These are phyloP conservation scores for Hemichromis elongatus DNA, from an alignment of 2,113 vertebrate species.

Conservation along the genomic window DNA sequence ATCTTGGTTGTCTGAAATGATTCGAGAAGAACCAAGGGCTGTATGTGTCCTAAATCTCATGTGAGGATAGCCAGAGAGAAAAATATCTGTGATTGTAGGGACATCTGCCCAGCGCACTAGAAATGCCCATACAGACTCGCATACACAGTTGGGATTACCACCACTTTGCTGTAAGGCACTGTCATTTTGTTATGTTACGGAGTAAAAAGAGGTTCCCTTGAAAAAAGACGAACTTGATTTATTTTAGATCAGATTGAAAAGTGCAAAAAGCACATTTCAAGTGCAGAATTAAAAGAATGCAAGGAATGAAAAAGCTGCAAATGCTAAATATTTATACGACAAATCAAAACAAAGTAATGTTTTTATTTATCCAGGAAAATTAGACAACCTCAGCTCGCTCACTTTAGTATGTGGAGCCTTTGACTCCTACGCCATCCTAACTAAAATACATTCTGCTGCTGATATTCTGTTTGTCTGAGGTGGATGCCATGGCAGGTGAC, in stretches of 20 bases:
- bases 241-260: background rate
- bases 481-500: slow-evolving; percentile 50
- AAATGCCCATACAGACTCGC: background rate
- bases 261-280: background rate
- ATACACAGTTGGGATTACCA: background rate
- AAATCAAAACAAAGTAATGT: background rate
- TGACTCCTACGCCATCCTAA: slow-evolving; percentile 27
- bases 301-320: background rate
- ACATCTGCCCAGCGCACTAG: background rate
- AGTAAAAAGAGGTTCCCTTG: background rate
- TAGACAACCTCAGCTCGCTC: slow-evolving; percentile 8
- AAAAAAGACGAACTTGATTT: background rate
- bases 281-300: background rate
- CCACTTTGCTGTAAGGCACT: background rate
- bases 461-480: slow-evolving; percentile 28
- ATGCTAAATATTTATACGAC: background rate
- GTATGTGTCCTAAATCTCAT: slow-evolving; percentile 65
- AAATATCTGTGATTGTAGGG: slow-evolving; percentile 39
- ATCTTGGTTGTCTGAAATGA: slow-evolving; percentile 70
- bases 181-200: background rate
- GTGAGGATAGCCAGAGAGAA: slow-evolving; percentile 43
- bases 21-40: slow-evolving; percentile 54
- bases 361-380: slow-evolving; percentile 26
- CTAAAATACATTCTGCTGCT: slow-evolving; percentile 42
- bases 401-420: slow-evolving; percentile 21